Evolutionary conservation across 2,113 vertebrate species (phyloP), one percentile per base, ranked within the genome.

Genomic region (Lepus americanus): DNA sequence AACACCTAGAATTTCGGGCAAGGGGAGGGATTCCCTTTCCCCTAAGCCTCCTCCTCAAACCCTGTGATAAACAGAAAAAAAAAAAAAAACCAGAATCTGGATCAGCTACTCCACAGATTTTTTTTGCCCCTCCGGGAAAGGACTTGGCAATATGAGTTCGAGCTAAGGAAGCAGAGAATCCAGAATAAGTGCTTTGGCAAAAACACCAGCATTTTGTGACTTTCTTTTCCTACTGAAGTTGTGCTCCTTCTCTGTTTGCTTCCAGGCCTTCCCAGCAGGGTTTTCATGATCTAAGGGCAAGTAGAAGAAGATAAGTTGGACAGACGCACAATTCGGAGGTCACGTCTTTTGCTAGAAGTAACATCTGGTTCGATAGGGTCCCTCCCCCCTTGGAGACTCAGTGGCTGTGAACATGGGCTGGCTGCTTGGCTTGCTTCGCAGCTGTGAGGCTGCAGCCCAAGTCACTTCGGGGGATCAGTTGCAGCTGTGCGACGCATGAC

Each of bases 341-440:
- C 97, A 98, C 97, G 94, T 97, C 94, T 96, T 88, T 90, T 95
- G 97, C 97, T 96, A 92, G 96, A 96, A 95, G 84, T 77, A 98
- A 97, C 98, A 98, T 98, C 98, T 98, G 98, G 98, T 89, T 97
- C 79, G 83, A 39, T 31, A 87, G 90, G 96, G 96, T 94, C 19
- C 13, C 19, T 93, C 36, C 74, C 20, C 96, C 97, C 93, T 92
- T 95, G 96, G 97, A 98, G 96, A 76, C 80, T 92, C 90, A 31
- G 74, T 25, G 95, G 97, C 97, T 98, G 90, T 96, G 95, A 97
- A 61, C 8, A 78, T 92, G 96, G 44, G 96, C 93, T 96, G 97
- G 97, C 97, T 97, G 87, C 92, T 92, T 74, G 89, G 96, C 92
- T 95, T 73, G 84, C 61, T 89, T 87, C 80, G 88, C 97, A 96